These are phyloP conservation scores for Orbicella faveolata DNA, from an alignment of 64 coral and sea anemone species.

Conservation along the genomic window DNA sequence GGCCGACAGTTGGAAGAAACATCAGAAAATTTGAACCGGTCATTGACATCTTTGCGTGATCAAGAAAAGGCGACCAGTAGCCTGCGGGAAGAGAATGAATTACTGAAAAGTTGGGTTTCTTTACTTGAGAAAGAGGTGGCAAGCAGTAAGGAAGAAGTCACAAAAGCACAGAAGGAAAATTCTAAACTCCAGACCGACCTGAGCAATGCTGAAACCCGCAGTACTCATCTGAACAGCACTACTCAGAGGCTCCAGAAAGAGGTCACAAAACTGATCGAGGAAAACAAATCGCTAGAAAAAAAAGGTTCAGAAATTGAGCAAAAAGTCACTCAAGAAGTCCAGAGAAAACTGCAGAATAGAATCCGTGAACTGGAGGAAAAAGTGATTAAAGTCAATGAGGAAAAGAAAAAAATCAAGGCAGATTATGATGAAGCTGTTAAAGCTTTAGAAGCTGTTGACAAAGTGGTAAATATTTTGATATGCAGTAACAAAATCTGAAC, in stretches of 20 bases:
- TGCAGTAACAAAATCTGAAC: background rate
- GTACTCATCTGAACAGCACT: constrained; percentile 30
- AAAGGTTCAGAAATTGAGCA: constrained; percentile 50
- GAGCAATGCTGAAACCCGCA: constrained; percentile 71
- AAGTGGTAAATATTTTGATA: constrained; percentile 68
- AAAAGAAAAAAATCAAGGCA: constrained; percentile 70
- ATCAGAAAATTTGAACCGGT: background rate
- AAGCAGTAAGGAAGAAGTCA: constrained; percentile 43
- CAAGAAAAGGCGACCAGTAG: constrained; percentile 1
- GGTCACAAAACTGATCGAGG: constrained; percentile 43
- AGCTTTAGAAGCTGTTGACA: constrained; percentile 95
- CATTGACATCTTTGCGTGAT: background rate
- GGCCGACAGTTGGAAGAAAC: background rate
- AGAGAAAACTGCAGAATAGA: constrained; percentile 72
- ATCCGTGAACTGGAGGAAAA: constrained; percentile 85
- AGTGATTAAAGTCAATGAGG: constrained; percentile 70
- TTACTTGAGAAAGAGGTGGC: constrained; percentile 13
- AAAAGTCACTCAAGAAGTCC: constrained; percentile 27
- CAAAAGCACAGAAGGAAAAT: constrained; percentile 46
- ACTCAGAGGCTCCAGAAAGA: constrained; percentile 59
- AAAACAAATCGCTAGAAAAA: constrained; percentile 65
- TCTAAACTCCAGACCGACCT: constrained; percentile 74
- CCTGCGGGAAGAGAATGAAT: constrained; percentile 7
- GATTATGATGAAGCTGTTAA: constrained; percentile 97
- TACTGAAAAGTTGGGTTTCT: constrained; percentile 13